Evolutionary conservation across 2,888 invertebrate genomes (phyloP).

Genomic region (Morpho deidamia): DNA sequence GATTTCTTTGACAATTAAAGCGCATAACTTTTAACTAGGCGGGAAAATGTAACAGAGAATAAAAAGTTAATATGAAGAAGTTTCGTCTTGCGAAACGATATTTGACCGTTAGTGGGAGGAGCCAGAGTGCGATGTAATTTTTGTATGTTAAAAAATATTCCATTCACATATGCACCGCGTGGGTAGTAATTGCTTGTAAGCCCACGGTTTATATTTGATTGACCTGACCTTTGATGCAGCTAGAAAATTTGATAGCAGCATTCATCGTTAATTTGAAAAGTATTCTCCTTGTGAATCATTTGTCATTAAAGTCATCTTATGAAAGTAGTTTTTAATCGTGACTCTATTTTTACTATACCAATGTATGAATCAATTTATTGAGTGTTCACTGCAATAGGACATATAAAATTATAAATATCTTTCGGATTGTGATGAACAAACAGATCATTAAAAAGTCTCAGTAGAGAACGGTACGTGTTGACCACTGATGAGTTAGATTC

Average conservation of each 20-base stretch:
- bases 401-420: too few species aligned
- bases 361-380: background rate
- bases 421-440: too few species aligned
- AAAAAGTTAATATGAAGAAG: too few species aligned
- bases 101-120: constrained; percentile 2
- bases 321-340: constrained; percentile 6
- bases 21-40: too few species aligned
- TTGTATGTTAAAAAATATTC: constrained; percentile 8
- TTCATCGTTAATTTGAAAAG: constrained; percentile 18
- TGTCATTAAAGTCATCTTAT: constrained; percentile 11
- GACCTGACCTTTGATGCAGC: constrained; percentile 43
- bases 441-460: too few species aligned
- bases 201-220: constrained; percentile 46
- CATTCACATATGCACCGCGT: constrained; percentile 22
- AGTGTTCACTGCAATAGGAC: background rate
- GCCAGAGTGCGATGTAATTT: constrained; percentile 5
- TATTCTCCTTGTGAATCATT: constrained; percentile 17
- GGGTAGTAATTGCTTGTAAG: constrained; percentile 36
- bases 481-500: too few species aligned
- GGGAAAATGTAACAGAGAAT: too few species aligned
- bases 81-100: constrained; percentile 2
- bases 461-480: too few species aligned
- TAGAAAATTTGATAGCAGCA: constrained; percentile 21
- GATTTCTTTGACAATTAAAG: too few species aligned
- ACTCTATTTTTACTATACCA: background rate